Evolutionary conservation across 2,888 invertebrate genomes (phyloP).

Genomic region (Limenitis camilla): DNA sequence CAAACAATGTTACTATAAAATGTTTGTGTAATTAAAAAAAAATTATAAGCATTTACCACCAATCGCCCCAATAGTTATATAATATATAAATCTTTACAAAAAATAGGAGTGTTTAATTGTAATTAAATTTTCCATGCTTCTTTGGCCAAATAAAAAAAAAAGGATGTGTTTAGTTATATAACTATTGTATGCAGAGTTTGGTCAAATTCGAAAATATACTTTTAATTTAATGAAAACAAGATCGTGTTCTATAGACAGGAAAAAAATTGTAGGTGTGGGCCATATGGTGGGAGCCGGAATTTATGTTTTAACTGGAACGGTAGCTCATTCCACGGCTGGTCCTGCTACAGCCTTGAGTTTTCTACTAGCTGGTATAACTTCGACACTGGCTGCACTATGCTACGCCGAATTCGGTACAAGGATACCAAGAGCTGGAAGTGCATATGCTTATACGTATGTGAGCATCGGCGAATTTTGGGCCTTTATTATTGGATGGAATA

Average conservation of each 20-base stretch:
- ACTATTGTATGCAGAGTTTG: no score
- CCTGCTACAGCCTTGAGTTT: slow-evolving; percentile 85
- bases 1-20: no score
- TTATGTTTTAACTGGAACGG: slow-evolving; percentile 91
- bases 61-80: no score
- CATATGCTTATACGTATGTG: slow-evolving; percentile 95
- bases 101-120: no score
- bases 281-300: slow-evolving; percentile 97
- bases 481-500: slow-evolving; percentile 96
- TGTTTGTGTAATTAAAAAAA: no score
- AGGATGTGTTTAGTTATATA: no score
- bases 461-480: slow-evolving; percentile 96
- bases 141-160: no score
- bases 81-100: no score
- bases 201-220: no score
- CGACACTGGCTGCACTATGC: slow-evolving; percentile 86
- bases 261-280: slow-evolving; percentile 80
- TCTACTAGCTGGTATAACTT: slow-evolving; percentile 84
- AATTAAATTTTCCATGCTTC: no score
- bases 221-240: no score
- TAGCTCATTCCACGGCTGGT: slow-evolving; percentile 86
- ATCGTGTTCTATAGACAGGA: slow-evolving; percentile 4
- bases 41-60: slow-evolving; percentile 59
- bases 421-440: slow-evolving; percentile 92
- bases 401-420: slow-evolving; percentile 93